Percentiles rank a stretch among this genome's conserved stretches.
Conservation (phyloP, 37 sponge, comb jelly and placozoan genomes). For the Bolinopsis microptera region DNA sequence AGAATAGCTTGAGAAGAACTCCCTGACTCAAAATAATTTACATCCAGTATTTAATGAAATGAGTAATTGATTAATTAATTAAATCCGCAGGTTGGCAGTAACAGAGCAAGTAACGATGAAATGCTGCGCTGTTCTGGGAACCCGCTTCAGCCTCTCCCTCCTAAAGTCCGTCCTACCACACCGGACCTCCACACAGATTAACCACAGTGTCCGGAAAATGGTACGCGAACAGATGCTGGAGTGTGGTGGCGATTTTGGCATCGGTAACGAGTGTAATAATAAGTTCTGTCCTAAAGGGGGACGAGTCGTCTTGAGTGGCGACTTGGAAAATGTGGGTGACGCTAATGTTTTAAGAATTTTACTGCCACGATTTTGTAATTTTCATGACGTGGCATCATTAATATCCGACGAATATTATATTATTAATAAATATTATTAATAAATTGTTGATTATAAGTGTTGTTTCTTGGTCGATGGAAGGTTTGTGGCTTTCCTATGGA, state of each 20-base stretch:
- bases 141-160: constrained; percentile 59
- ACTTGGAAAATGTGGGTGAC: background rate
- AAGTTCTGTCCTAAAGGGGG: background rate
- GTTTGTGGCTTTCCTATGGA: no score
- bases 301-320: background rate
- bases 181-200: background rate
- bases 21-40: no score
- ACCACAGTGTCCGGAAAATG: constrained; percentile 25
- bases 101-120: constrained; percentile 61
- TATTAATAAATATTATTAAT: no score
- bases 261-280: background rate
- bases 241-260: background rate
- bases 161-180: constrained; percentile 38
- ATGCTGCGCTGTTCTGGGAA: constrained; percentile 48
- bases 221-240: constrained; percentile 51
- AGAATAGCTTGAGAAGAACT: no score
- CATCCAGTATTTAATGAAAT: no score
- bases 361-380: no score
- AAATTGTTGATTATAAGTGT: no score
- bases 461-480: no score
- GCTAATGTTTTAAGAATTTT: no score
- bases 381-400: no score
- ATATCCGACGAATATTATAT: no score
- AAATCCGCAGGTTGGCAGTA: background rate
- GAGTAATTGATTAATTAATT: no score